Percentiles rank a stretch among this genome's conserved stretches.
Evolutionary conservation across 2,113 vertebrate genomes (phyloP).

Genomic region (Gallinago jamesoni): DNA sequence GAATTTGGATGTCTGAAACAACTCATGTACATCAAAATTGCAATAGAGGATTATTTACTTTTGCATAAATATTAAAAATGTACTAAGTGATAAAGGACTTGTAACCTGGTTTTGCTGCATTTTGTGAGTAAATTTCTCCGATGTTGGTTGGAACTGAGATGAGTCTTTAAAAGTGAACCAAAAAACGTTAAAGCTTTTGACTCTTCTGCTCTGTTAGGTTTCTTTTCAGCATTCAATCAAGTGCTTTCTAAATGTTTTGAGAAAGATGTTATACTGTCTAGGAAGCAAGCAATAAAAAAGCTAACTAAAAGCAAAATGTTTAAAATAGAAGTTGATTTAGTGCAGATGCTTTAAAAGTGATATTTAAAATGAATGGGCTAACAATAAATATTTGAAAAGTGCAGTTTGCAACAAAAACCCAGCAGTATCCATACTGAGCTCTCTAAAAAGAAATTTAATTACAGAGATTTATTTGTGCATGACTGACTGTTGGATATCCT

Average conservation of each 20-base stretch:
- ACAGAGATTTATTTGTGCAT: slow-evolving; percentile 15
- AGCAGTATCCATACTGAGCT: not conserved
- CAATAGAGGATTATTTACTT: not conserved
- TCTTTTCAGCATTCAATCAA: not conserved
- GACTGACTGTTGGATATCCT: not conserved
- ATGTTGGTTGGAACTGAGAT: not conserved
- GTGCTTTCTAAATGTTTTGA: not conserved
- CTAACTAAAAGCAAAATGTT: not conserved
- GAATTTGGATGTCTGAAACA: not conserved
- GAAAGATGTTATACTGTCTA: not conserved
- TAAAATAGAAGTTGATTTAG: not conserved
- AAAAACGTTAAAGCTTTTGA: not conserved
- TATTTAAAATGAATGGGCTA: not conserved
- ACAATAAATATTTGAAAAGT: slow-evolving; percentile 21
- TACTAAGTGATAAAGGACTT: not conserved
- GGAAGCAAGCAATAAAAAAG: not conserved
- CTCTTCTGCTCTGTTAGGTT: not conserved
- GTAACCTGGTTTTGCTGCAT: not conserved
- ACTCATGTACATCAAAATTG: not conserved
- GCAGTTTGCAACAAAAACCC: not conserved
- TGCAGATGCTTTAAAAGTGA: not conserved
- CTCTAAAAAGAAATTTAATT: not conserved
- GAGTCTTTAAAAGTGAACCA: not conserved
- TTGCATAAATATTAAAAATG: not conserved
- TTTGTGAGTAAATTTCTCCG: not conserved